Conservation (phyloP, 92 coral and sea anemone genomes). For the Zoanthus sociatus region DNA sequence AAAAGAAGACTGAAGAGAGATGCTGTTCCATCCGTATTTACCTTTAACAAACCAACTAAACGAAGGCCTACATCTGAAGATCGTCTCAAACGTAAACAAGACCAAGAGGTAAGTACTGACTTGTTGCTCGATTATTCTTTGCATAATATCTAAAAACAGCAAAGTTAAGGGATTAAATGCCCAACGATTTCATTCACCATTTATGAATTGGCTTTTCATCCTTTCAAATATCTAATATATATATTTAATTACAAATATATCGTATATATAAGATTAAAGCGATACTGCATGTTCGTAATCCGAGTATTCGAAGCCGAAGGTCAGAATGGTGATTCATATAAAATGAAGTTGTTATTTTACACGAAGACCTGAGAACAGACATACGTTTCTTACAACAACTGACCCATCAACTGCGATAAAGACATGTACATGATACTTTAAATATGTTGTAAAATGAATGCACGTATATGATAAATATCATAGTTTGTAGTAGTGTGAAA, state of each 20-base stretch:
- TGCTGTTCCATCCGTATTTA: conserved; percentile 50
- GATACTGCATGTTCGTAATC: neutral
- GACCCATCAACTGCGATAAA: neutral
- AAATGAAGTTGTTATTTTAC: neutral
- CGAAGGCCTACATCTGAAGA: conserved; percentile 48
- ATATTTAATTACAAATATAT: neutral
- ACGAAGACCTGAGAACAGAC: neutral
- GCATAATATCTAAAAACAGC: neutral
- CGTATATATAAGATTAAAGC: neutral
- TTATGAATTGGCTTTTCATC: neutral
- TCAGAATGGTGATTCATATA: conserved; percentile 6
- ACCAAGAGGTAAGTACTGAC: conserved; percentile 46
- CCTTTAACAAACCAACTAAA: conserved; percentile 7
- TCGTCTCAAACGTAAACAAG: conserved; percentile 32
- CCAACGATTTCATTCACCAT: neutral
- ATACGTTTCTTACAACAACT: neutral
- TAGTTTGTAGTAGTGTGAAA: neutral
- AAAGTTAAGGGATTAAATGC: neutral
- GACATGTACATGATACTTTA: neutral
- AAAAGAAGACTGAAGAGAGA: conserved; percentile 59
- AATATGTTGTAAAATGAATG: neutral
- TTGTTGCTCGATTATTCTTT: neutral
- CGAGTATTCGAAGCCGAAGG: conserved; percentile 1
- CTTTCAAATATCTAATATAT: neutral
- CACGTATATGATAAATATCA: neutral